Evolutionary conservation across 2,797 vertebrate species (phyloP), one percentile per base, ranked within the genome.

Genomic region (Cuniculus paca): DNA sequence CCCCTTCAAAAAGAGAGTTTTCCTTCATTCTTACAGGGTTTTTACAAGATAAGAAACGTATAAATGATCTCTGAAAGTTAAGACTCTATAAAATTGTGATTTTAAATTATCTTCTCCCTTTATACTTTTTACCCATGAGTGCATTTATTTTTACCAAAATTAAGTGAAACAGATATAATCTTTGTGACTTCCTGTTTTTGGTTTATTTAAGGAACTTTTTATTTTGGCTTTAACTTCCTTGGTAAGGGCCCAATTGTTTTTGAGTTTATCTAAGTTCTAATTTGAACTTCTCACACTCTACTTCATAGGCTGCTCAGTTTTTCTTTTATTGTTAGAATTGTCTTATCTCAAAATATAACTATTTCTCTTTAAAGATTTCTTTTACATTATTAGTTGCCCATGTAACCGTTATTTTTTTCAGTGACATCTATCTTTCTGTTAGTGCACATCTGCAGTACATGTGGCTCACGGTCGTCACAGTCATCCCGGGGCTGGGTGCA

Each of bases 161-260:
- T 83, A 91, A 90, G 16, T 89, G 68, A 39, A 83, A 9, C 6
- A 50, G 22, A 56, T 92, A 68, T 48, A 94, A 88, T 86, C 84
- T 94, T 88, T 89, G 74, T 92, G 48, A 81, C 72, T 94, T 97
- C n/a, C 87, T 94, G 22, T 91, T 97, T 92, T 88, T 31, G 6
- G 39, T 91, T 90, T 92, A 90, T 94, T 96, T 94, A 82, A 91
- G 81, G n/a, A 88, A 81, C 28, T 61, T 95, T 94, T 94, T 81
- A 80, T 87, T 92, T 70, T 93, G 28, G 11, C 45, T 95, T 90
- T 84, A 72, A 80, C 58, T 56, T 7, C 82, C 28, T 72, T 83
- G 36, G 56, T 88, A 91, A 89, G 31, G 22, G 12, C 39, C 85
- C 6, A 52, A 75, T 80, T 94, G 11, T 20, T 74, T 88, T 91